These are phyloP conservation scores for Cataglyphis rosenhaueri DNA, from an alignment of 2,888 invertebrate genomes.

Conservation along the genomic window DNA sequence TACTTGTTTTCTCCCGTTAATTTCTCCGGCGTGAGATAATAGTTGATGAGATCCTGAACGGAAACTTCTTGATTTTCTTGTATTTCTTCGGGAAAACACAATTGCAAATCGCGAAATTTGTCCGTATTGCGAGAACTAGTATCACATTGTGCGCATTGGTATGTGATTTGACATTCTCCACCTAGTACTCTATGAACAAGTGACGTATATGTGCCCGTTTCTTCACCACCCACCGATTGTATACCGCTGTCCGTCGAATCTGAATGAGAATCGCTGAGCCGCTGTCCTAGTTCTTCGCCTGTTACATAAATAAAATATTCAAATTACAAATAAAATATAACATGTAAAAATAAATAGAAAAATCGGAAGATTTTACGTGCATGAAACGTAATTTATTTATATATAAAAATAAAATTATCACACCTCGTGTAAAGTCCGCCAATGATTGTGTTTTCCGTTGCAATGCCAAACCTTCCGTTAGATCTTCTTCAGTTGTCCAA, in stretches of 20 bases:
- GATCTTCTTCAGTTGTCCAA: slow-evolving; percentile 84
- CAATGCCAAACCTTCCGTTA: slow-evolving; percentile 80
- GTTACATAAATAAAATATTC: neutral
- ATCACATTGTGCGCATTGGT: slow-evolving; percentile 91
- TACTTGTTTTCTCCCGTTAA: slow-evolving; percentile 94
- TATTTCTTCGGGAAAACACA: slow-evolving; percentile 90
- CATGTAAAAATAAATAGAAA: slow-evolving; percentile 2
- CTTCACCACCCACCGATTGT: slow-evolving; percentile 84
- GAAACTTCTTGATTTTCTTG: slow-evolving; percentile 86
- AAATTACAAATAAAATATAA: slow-evolving; percentile 3
- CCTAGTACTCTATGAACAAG: slow-evolving; percentile 91
- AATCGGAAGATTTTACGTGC: neutral
- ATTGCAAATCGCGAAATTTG: slow-evolving; percentile 92
- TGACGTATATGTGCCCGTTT: slow-evolving; percentile 77
- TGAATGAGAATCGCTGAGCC: slow-evolving; percentile 83
- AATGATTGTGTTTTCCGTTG: slow-evolving; percentile 83
- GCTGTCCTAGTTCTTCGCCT: slow-evolving; percentile 81
- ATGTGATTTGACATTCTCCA: slow-evolving; percentile 91
- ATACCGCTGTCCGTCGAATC: slow-evolving; percentile 85
- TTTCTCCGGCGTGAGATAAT: slow-evolving; percentile 92
- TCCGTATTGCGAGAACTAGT: slow-evolving; percentile 91
- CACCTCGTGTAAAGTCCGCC: slow-evolving; percentile 84
- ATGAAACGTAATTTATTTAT: neutral
- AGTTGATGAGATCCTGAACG: slow-evolving; percentile 92
- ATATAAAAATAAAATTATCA: slow-evolving; percentile 53